Evolutionary conservation across 2,797 vertebrate genomes (phyloP).

Genomic region (Tenualosa thibaudeaui): DNA sequence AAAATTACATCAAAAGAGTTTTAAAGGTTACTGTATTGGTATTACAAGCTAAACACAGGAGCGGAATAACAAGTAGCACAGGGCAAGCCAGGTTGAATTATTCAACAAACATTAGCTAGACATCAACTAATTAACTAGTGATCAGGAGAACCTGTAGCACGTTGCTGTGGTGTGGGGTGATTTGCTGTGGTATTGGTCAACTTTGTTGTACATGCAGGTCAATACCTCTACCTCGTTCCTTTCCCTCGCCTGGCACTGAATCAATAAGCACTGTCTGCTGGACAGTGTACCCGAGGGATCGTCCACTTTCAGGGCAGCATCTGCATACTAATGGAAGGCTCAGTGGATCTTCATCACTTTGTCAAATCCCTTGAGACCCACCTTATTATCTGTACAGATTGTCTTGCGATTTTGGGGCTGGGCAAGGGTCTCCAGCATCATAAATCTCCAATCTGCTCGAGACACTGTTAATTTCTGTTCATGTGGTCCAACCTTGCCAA

Average conservation of each 20-base stretch:
- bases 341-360: neutral
- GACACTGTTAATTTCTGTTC: neutral
- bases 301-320: neutral
- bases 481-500: neutral
- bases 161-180: neutral
- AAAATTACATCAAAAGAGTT: no score
- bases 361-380: neutral
- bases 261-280: neutral
- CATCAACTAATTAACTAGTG: neutral
- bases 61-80: neutral
- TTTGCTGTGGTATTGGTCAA: neutral
- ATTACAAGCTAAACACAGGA: neutral
- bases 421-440: neutral
- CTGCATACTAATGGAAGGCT: neutral
- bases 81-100: no score
- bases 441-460: neutral
- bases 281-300: neutral
- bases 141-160: no score
- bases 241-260: neutral
- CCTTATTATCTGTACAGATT: constrained; percentile 16
- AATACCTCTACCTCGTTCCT: neutral
- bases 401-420: neutral
- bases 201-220: neutral
- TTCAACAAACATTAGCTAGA: no score
- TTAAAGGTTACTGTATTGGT: neutral